Base-by-base conservation (phyloP, 2,113 vertebrate species). In the Pelodiscus sinensis region DNA sequence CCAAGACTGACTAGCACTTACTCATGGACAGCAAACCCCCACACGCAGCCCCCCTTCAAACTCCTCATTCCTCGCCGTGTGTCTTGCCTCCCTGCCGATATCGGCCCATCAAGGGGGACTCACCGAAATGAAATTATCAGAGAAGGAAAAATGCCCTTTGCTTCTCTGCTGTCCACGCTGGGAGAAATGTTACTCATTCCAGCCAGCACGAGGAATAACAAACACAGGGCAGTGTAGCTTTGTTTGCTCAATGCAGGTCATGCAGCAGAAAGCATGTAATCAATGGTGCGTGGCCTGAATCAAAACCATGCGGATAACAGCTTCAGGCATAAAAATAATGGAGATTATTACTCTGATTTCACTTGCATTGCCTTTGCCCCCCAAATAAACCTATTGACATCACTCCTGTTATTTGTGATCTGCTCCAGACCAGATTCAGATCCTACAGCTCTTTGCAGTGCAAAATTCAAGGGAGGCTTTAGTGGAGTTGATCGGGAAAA, bases 71-170 rank as follows among this genome's bases (percentile, higher is more conserved):
- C 27, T 9, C 4, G 9, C 9, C 44, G 71, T 44, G n/a, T 73
- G 77, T 52, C 31, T 79, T 1, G 13, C 27, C 7, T 60, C 54
- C n/a, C 1, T 4, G 35, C 68, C 11, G 15, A 8, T 31, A n/a
- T n/a, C 31, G n/a, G 57, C 38, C 60, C 22, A 57, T 29, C 57
- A 24, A 4, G 18, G 29, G 2, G 8, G 22, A 8, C 9, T 38
- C n/a, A 52, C 60, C 57, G 11, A 24, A 52, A 14, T 6, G 60
- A 77, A 22, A 71, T 54, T 2, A 29, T 31, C 51, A 0, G n/a
- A 13, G 6, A 22, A 77, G 51, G 18, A 25, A 2, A 4, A 38
- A 2, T 6, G 8, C 4, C 56, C 29, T n/a, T 68, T 0, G 1
- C 79, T 11, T 88, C 15, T 60, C 22, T 31, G 52, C 21, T n/a